Evolutionary conservation across 2,888 invertebrate species (phyloP), one percentile per base, ranked within the genome.

Genomic region (Chrysolina oricalcia): DNA sequence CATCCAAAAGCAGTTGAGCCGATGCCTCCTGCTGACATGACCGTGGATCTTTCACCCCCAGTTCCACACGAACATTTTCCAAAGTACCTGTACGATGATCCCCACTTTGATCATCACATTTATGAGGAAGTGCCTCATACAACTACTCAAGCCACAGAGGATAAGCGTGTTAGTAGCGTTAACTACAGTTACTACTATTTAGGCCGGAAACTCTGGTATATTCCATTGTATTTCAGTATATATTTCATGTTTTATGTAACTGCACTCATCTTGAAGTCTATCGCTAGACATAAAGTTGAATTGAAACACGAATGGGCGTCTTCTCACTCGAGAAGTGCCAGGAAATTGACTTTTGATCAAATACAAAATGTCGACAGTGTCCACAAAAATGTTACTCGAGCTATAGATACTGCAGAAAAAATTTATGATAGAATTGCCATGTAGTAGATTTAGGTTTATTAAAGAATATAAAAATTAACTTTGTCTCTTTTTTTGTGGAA

Each of bases 151-250:
- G 90, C 89, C 1, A 89, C 89, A 0, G 91, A 91, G 85, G 90
- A 89, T 83, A 90, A 92, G 81, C 89, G 92, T 86, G 92, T 91
- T 10, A 92, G 91, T 83, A 90, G 90, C 81, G 90, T 89, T 86
- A 89, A 88, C 73, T 94, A 93, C 89, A 94, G 94, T 85, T 94
- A 94, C 86, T 94, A 94, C 84, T 94, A 93, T 84, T 90, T 94
- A 76, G 94, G 94, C 2, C 92, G 93, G 81, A 94, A 94, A 84
- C 88, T 94, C 46, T 94, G 94, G 91, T 94, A 94, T 85, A 89
- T 94, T 77, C 94, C 94, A 0, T 87, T 94, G 62, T 94, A 94
- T 86, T 94, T 94, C 85, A 94, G 94, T 85, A 92, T 94, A 15
- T 94, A 93, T 81, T 92, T 93, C 80, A 91, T 92, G 68, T 88